Evolutionary conservation across 2,113 vertebrate genomes (phyloP), one percentile per base, ranked within the genome.

Genomic region (Peucedramus taeniatus): DNA sequence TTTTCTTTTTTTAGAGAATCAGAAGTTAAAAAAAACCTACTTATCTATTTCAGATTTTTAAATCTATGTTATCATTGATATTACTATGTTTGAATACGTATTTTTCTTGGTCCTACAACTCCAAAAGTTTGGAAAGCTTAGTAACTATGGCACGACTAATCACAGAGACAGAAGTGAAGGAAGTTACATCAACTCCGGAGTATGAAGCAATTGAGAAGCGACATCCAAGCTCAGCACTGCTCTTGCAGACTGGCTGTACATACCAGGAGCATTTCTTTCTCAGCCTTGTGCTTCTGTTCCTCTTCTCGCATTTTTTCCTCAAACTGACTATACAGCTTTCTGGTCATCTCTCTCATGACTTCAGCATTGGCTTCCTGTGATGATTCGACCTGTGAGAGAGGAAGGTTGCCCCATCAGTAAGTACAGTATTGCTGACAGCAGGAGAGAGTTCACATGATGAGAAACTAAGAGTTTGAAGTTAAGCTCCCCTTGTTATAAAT

Each of bases 201-300:
- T 11, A 45, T 4, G 26, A 49, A 28, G 28, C 2, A 2, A 70
- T 0, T 59, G 23, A 66, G 59, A 85, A 77, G 60, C 0, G 0
- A 35, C 51, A 54, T 9, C 35, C 47, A 70, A 87, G 37, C 14
- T 22, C 23, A 87, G 45, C 14, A 30, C 13, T 19, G 21, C 47
- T 65, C 37, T 44, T 53, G 33, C 30, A 83, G 15, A 56, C n/a
- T 35, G 14, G 17, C 24, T 23, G 1, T 42, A 97, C 98, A 1
- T 97, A 99, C 99, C 97, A 99, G 98, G 22, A 99, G 98, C 6
- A 97, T 98, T 97, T 99, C 98, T 53, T 98, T 98, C 97, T 99
- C 99, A 5, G 98, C 98, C 28, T 97, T 97, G 97, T 99, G 99
- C 74, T 97, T 98, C 87, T 49, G 96, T 74, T 99, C 98, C 81